Evolutionary conservation across 2,113 vertebrate species (phyloP).

Genomic region (Elanus axillaris): DNA sequence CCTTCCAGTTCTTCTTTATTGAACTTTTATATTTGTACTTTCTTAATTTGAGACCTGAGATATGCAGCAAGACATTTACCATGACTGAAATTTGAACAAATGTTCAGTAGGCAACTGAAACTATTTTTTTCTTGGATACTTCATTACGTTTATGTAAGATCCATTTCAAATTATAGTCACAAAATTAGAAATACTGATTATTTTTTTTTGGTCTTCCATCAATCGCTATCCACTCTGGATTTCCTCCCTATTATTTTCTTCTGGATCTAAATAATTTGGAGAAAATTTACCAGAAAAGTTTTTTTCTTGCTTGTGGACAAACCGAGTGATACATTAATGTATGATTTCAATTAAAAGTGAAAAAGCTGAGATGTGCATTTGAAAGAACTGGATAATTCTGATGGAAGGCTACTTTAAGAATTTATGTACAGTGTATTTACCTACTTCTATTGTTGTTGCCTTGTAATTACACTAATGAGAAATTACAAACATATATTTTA

Average conservation of each 20-base stretch:
- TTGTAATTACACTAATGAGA: background rate
- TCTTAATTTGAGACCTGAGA: background rate
- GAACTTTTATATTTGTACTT: background rate
- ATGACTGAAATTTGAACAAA: background rate
- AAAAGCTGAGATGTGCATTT: background rate
- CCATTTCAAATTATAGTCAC: background rate
- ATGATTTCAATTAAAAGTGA: background rate
- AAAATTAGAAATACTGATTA: background rate
- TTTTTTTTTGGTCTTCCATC: background rate
- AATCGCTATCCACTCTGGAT: background rate
- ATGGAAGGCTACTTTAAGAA: background rate
- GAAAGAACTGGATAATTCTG: background rate
- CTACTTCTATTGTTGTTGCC: background rate
- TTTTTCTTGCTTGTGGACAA: background rate
- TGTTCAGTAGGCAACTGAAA: background rate
- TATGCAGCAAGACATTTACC: background rate
- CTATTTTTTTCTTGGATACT: background rate
- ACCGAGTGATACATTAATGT: background rate
- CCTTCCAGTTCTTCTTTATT: background rate
- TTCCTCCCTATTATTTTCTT: background rate
- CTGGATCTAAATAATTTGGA: background rate
- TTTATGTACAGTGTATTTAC: background rate
- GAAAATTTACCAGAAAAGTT: background rate
- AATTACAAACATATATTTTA: background rate
- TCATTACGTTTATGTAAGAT: background rate